Percentiles rank a stretch among this genome's conserved stretches.
Evolutionary conservation across 2,113 vertebrate species (phyloP).

Genomic region (Lycocorax pyrrhopterus): DNA sequence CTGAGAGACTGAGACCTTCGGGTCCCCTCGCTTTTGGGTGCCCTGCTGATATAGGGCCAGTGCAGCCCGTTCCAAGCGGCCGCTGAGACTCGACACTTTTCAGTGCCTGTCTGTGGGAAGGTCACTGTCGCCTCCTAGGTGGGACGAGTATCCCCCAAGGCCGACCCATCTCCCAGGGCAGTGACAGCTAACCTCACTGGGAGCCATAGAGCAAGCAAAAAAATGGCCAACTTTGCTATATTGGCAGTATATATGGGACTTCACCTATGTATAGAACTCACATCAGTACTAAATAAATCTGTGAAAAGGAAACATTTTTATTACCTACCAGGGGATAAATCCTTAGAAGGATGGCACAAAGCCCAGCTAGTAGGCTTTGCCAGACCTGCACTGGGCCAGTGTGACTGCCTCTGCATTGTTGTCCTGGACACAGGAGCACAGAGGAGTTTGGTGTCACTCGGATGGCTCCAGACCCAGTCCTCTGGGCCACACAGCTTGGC

Average conservation of each 20-base stretch:
- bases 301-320: neutral
- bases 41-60: too few species aligned
- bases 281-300: neutral
- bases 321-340: neutral
- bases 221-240: neutral
- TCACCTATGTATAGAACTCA: neutral
- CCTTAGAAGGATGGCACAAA: neutral
- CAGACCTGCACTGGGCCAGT: neutral
- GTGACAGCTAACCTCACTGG: neutral
- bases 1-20: too few species aligned
- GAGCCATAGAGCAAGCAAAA: neutral
- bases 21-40: too few species aligned
- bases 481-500: neutral
- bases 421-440: neutral
- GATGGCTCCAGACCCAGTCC: neutral
- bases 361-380: neutral
- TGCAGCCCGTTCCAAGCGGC: too few species aligned
- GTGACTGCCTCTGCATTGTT: neutral
- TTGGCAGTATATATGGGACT: neutral
- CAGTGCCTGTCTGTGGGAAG: too few species aligned
- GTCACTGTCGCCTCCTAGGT: too few species aligned
- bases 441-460: neutral
- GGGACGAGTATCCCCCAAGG: too few species aligned
- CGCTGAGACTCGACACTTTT: too few species aligned
- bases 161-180: too few species aligned